Evolutionary conservation across 2,888 invertebrate species (phyloP).

Genomic region (Cosmopolites sordidus): DNA sequence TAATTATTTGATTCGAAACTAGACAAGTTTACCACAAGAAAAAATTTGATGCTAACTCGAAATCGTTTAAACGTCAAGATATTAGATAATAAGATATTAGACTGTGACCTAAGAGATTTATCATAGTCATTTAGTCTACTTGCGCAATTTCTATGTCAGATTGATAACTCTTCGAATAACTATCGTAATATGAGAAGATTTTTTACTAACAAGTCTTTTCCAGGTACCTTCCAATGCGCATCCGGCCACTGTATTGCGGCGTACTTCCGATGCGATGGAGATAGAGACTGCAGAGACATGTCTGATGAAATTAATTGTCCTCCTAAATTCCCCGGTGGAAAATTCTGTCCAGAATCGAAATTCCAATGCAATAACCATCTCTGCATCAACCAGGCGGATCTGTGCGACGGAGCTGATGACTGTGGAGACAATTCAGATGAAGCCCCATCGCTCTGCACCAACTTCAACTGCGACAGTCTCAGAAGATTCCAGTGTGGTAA

Average conservation of each 20-base stretch:
- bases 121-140: too few species aligned
- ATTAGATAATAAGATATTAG: too few species aligned
- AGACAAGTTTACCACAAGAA: too few species aligned
- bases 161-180: too few species aligned
- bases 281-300: constrained; percentile 82
- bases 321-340: constrained; percentile 78
- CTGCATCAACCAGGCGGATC: constrained; percentile 83
- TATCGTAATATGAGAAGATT: too few species aligned
- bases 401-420: constrained; percentile 91
- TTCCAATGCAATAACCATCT: constrained; percentile 91
- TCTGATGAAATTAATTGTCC: constrained; percentile 88
- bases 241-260: constrained; percentile 91
- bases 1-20: too few species aligned
- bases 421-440: constrained; percentile 92
- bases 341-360: constrained; percentile 83
- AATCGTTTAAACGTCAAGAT: too few species aligned
- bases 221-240: constrained; percentile 76
- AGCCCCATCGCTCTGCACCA: constrained; percentile 70
- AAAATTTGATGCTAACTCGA: too few species aligned
- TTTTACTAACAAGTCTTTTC: neutral
- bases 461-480: constrained; percentile 80
- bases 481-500: constrained; percentile 84
- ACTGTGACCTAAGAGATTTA: too few species aligned
- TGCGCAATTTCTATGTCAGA: too few species aligned
- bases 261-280: constrained; percentile 85